phyloP scores from a whole-genome alignment of 2,797 vertebrate species.

The Falco berigora region DNA sequence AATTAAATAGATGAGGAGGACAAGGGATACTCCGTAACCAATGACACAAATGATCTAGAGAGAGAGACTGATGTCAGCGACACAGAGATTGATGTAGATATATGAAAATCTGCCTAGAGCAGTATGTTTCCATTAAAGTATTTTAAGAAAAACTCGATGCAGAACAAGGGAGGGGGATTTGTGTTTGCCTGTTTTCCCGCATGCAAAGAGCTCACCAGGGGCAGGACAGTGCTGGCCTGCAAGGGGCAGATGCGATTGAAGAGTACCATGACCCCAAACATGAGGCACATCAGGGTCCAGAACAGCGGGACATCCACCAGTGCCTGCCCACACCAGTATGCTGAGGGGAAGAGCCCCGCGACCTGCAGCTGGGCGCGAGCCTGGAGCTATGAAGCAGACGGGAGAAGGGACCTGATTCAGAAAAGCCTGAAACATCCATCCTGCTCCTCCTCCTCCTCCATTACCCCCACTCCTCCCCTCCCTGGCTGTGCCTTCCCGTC shows the following conservation, averaged over 20 bases:
- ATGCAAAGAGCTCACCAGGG: conserved; percentile 12
- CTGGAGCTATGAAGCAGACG: conserved; percentile 74
- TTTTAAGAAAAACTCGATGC: accelerated
- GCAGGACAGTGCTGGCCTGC: accelerated
- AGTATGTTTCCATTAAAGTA: accelerated
- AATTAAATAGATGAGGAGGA: conserved; percentile 84
- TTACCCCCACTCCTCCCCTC: background rate
- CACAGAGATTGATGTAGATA: background rate
- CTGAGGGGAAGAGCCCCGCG: conserved; percentile 86
- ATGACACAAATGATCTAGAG: conserved; percentile 73
- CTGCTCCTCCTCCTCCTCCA: background rate
- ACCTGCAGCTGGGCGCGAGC: conserved; percentile 80
- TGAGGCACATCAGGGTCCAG: conserved; percentile 43
- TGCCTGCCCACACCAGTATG: conserved; percentile 92
- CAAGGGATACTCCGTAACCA: conserved; percentile 79
- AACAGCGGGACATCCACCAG: conserved; percentile 83
- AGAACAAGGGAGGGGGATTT: background rate
- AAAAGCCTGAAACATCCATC: background rate
- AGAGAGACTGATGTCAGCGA: background rate
- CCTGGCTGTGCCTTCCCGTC: background rate
- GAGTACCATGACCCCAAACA: background rate
- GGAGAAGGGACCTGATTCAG: background rate
- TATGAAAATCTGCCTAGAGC: background rate
- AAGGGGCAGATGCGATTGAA: background rate
- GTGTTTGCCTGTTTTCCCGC: accelerated